Evolutionary conservation across 2,888 invertebrate genomes (phyloP).

Genomic region (Scaptomyza reducta): DNA sequence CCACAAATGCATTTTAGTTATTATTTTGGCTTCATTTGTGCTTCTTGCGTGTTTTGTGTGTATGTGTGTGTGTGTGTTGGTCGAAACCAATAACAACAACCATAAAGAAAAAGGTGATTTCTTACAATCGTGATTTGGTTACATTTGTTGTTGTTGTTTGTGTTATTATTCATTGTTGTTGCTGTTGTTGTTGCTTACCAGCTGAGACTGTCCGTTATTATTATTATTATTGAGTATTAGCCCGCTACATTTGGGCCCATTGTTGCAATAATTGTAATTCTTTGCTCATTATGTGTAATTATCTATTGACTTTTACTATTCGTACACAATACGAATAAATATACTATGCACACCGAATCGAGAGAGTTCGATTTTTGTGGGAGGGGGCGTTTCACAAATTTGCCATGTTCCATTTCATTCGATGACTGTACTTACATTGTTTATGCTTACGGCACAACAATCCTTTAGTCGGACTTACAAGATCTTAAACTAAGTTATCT

Average conservation of each 20-base stretch:
- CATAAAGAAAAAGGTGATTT: conserved; percentile 48
- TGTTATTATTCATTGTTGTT: conserved; percentile 16
- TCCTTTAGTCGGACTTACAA: too few species aligned
- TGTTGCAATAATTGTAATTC: conserved; percentile 53
- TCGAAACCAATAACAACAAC: conserved; percentile 34
- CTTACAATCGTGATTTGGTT: conserved; percentile 65
- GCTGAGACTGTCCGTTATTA: conserved; percentile 27
- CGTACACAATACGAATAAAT: background rate
- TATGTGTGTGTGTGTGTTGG: conserved; percentile 20
- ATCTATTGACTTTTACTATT: conserved; percentile 35
- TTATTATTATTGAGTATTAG: conserved; percentile 50
- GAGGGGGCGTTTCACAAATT: background rate
- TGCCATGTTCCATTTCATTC: too few species aligned
- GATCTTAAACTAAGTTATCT: background rate
- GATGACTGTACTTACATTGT: too few species aligned
- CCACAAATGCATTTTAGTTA: conserved; percentile 1
- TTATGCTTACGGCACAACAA: too few species aligned
- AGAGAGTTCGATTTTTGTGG: background rate
- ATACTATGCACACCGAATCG: too few species aligned
- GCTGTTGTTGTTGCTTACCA: conserved; percentile 20
- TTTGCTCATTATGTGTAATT: conserved; percentile 45
- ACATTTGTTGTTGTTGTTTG: conserved; percentile 34
- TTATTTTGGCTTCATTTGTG: conserved; percentile 45
- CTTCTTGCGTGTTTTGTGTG: conserved; percentile 58
- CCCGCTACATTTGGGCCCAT: conserved; percentile 29